Conservation (phyloP, 2,113 vertebrate genomes). For the Catharus bicknelli region DNA sequence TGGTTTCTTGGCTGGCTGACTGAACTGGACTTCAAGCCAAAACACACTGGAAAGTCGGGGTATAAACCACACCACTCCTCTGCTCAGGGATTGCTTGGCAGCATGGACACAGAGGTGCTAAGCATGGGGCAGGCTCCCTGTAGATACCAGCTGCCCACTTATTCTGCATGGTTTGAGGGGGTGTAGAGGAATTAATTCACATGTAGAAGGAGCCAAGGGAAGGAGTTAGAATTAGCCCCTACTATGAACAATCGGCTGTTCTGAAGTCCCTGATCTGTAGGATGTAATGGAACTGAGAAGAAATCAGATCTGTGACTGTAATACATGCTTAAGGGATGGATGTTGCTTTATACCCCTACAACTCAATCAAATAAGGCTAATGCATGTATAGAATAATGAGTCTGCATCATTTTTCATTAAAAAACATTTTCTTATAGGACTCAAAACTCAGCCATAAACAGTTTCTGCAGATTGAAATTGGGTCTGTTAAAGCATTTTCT, state of each 20-base stretch:
- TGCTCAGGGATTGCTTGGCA: accelerated
- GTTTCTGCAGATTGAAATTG: neutral
- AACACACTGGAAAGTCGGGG: neutral
- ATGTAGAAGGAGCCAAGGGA: neutral
- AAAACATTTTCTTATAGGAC: neutral
- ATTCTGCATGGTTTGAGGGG: neutral
- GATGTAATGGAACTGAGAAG: neutral
- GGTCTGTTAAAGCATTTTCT: neutral
- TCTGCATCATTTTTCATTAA: neutral
- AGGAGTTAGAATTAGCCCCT: neutral
- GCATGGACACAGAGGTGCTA: neutral
- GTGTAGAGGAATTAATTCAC: neutral
- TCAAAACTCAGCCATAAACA: neutral
- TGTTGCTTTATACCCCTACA: neutral
- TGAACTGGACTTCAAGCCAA: neutral
- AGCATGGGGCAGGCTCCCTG: neutral
- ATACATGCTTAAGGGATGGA: neutral
- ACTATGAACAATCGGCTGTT: neutral
- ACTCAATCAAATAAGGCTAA: neutral
- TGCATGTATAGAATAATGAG: neutral
- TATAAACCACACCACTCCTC: neutral
- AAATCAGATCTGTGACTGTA: neutral
- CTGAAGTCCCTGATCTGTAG: neutral
- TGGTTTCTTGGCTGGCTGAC: neutral
- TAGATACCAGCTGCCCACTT: neutral